Evolutionary conservation across 2,113 vertebrate species (phyloP), one percentile per base, ranked within the genome.

Genomic region (Felis chaus): DNA sequence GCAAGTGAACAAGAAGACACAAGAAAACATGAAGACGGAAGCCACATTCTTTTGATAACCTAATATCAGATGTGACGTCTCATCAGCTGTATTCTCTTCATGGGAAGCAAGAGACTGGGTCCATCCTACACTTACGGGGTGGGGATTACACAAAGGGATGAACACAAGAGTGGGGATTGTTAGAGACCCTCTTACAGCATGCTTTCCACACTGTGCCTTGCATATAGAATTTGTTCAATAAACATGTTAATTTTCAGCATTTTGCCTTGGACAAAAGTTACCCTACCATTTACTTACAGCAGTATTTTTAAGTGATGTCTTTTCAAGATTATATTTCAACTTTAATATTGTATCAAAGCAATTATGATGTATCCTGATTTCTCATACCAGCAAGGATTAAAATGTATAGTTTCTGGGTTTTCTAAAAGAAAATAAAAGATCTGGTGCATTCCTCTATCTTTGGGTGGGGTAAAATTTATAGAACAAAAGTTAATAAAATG

Each of bases 321-420:
- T 92, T 85, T 81, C n/a, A 90, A 57, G 31, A 84, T 86, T 73
- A 14, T 61, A 55, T 76, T 81, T 97, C 31, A 95, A 85, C 29
- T 48, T 95, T 48, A 89, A 41, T 89, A 31, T 84, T 96, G 13
- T 78, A 7, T 57, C 19, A 71, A 91, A 91, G 5, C 41, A 78
- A 29, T 95, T 91, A 53, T 92, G 27, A 93, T 84, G 48, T 89
- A 57, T 82, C 12, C 66, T 88, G 61, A 87, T 82, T 91, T 88
- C 36, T 66, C 87, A 41, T 71, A 53, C 63, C 12, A 89, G 9
- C 7, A 93, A 88, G 18, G 23, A 86, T 82, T 88, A 88, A 76
- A 78, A 91, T 66, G 10, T 71, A 16, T 45, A 87, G 53, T 89
- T 23, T 86, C 66, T 79, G 16, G 4, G 4, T 36, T 94, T 92